Percentiles rank a stretch among this genome's conserved stretches.
Evolutionary conservation across 1,140 invertebrate species (phyloP).

Genomic region (Dreissena polymorpha): DNA sequence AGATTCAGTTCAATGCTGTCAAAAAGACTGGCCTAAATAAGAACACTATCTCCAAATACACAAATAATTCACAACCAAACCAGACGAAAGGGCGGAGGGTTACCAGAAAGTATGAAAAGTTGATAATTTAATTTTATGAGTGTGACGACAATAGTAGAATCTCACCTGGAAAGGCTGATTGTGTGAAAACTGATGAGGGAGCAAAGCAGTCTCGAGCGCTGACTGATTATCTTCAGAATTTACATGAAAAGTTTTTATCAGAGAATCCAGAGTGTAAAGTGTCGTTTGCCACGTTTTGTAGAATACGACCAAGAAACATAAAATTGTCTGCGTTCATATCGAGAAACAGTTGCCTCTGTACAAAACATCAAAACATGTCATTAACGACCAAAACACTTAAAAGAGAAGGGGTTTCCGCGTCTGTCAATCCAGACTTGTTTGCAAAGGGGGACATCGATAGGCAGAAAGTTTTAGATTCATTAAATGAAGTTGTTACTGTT

Average conservation of each 20-base stretch:
- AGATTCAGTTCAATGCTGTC: too few relatives aligned
- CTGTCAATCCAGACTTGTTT: constrained; percentile 13
- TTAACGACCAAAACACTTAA: constrained; percentile 27
- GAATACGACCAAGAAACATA: constrained; percentile 24
- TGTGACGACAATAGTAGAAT: too few relatives aligned
- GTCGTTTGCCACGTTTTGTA: constrained; percentile 13
- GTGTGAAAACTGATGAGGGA: too few relatives aligned
- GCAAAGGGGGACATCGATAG: neutral
- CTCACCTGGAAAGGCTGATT: too few relatives aligned
- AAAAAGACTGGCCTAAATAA: too few relatives aligned
- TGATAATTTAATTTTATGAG: too few relatives aligned
- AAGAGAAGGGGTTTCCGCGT: neutral
- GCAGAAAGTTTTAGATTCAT: constrained; percentile 15
- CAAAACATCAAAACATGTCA: constrained; percentile 42
- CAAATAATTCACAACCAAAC: too few relatives aligned
- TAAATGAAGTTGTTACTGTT: neutral
- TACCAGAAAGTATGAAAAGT: too few relatives aligned
- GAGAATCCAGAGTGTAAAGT: constrained; percentile 12
- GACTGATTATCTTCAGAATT: neutral
- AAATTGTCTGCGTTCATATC: constrained; percentile 21
- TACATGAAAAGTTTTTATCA: constrained; percentile 17
- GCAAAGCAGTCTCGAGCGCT: neutral
- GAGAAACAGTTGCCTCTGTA: constrained; percentile 38
- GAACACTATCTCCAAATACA: too few relatives aligned
- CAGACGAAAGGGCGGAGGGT: too few relatives aligned